These are phyloP conservation scores for Drosophila bocqueti DNA, from an alignment of 1,140 invertebrate species.

Conservation along the genomic window DNA sequence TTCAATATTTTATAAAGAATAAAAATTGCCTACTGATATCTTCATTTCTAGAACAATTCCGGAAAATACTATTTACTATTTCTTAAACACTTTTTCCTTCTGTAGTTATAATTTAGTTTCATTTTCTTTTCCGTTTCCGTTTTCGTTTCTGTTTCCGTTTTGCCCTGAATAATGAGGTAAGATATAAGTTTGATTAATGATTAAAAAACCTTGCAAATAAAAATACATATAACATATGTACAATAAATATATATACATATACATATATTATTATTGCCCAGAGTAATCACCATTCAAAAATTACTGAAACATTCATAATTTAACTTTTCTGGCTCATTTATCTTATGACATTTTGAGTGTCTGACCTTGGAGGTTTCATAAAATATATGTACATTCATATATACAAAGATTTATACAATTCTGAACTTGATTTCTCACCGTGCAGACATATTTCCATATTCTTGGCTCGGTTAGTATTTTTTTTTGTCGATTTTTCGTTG, in stretches of 20 bases:
- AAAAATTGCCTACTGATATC: not conserved
- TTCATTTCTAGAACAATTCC: not conserved
- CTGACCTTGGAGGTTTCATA: not conserved
- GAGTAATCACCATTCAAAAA: not conserved
- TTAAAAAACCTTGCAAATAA: constrained; percentile 7
- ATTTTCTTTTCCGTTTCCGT: not conserved
- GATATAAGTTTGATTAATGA: constrained; percentile 12
- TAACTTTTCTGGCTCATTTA: no score
- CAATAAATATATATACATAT: no score
- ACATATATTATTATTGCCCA: no score
- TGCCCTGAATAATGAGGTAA: not conserved
- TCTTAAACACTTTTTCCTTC: not conserved
- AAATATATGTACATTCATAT: not conserved
- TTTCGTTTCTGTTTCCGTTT: not conserved
- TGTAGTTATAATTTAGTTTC: not conserved
- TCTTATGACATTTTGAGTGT: not conserved
- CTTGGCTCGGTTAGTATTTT: constrained; percentile 7
- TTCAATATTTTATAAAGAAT: no score
- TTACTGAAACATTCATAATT: not conserved
- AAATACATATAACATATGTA: not conserved
- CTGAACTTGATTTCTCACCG: constrained; percentile 14
- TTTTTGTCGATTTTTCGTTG: constrained; percentile 16
- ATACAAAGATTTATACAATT: not conserved
- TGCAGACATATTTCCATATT: constrained; percentile 38
- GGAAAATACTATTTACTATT: not conserved